Percentiles rank a stretch among this genome's conserved stretches.
Conservation (phyloP, 2,113 vertebrate genomes). For the Phoxinus phoxinus region DNA sequence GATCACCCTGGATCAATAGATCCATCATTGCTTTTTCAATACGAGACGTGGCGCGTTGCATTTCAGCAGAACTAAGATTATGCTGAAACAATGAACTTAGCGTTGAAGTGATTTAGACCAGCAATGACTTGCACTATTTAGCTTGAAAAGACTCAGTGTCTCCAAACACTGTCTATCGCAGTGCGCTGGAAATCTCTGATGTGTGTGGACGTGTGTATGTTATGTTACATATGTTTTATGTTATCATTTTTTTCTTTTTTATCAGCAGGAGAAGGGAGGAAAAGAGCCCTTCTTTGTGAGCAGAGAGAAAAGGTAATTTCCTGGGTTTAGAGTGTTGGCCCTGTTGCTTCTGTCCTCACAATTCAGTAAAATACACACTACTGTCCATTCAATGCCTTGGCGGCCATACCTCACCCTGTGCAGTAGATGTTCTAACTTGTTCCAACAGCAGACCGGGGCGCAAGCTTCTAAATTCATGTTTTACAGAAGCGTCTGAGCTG, state of each 20-base stretch:
- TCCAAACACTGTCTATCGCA: neutral
- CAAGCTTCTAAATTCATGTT: slow-evolving; percentile 30
- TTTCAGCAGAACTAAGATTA: slow-evolving; percentile 64
- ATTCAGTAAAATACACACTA: slow-evolving; percentile 52
- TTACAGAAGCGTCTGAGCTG: slow-evolving; percentile 5
- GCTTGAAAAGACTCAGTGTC: neutral
- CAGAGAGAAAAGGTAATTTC: slow-evolving; percentile 46
- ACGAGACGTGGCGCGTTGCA: slow-evolving; percentile 51
- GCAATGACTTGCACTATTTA: slow-evolving; percentile 14
- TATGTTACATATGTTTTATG: slow-evolving; percentile 48
- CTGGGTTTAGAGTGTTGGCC: slow-evolving; percentile 54
- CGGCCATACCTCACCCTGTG: slow-evolving; percentile 25
- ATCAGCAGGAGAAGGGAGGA: slow-evolving; percentile 49
- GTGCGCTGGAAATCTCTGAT: neutral
- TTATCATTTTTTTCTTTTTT: slow-evolving; percentile 58
- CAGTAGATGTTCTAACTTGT: neutral
- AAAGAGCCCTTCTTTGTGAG: slow-evolving; percentile 21
- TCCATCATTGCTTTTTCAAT: slow-evolving; percentile 48
- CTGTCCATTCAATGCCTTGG: slow-evolving; percentile 50
- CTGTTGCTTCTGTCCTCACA: slow-evolving; percentile 8
- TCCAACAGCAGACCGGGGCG: neutral
- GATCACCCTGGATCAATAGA: slow-evolving; percentile 67
- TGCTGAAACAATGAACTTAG: slow-evolving; percentile 28
- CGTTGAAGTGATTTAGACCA: slow-evolving; percentile 12
- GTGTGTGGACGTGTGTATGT: slow-evolving; percentile 2